Conservation (phyloP, 2,113 vertebrate species). For the Scomber scombrus region DNA sequence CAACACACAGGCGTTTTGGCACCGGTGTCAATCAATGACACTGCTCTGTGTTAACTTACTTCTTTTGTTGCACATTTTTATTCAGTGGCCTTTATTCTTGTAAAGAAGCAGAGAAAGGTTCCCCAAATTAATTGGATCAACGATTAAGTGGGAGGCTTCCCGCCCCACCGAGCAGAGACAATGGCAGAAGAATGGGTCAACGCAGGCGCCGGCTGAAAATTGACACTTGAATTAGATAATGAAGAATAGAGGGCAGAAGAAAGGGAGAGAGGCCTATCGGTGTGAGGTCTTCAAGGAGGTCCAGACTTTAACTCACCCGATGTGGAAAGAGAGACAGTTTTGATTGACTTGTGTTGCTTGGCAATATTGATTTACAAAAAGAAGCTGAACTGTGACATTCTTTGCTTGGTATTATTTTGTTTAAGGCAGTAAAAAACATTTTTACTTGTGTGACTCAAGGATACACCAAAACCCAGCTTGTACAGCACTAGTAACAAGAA, state of each 20-base stretch:
- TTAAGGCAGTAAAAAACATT: neutral
- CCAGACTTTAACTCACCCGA: conserved; percentile 41
- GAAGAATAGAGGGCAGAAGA: conserved; percentile 72
- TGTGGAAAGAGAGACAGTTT: conserved; percentile 37
- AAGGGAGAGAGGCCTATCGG: conserved; percentile 59
- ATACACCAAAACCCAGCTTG: neutral
- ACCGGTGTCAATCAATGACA: conserved; percentile 78
- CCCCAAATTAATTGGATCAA: conserved; percentile 81
- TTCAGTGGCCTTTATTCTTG: conserved; percentile 68
- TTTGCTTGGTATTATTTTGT: conserved; percentile 7
- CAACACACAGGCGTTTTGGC: conserved; percentile 70
- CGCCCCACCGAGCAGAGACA: conserved; percentile 70
- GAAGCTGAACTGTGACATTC: conserved; percentile 16
- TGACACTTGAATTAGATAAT: conserved; percentile 83
- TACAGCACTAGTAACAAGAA: neutral
- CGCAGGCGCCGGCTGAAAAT: conserved; percentile 65
- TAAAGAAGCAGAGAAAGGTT: conserved; percentile 61
- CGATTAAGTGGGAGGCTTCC: conserved; percentile 75
- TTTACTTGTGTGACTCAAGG: conserved; percentile 6
- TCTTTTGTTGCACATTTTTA: conserved; percentile 72
- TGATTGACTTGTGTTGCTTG: conserved; percentile 37
- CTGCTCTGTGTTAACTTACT: conserved; percentile 63
- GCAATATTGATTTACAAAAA: conserved; percentile 43
- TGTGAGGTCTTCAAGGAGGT: conserved; percentile 77
- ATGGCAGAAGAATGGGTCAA: conserved; percentile 67